Evolutionary conservation across 2,797 vertebrate species (phyloP), one percentile per base, ranked within the genome.

Genomic region (Champsocephalus gunnari): DNA sequence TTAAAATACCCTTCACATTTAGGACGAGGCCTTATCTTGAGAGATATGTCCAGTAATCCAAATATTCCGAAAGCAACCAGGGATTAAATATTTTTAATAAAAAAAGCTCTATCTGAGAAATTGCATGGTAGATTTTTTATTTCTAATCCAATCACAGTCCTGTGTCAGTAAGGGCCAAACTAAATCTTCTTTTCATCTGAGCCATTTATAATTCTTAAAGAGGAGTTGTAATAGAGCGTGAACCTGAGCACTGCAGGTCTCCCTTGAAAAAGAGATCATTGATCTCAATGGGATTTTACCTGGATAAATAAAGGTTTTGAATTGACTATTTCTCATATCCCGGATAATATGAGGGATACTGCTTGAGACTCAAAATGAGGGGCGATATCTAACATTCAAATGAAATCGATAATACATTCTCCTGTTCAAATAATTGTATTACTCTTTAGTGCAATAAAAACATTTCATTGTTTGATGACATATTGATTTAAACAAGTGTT

Each of bases 121-220:
- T 16, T 44, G 13, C 24, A 14, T 14, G 1, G 2, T 5, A 11
- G 45, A 55, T 63, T 53, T 13, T 38, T 21, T 63, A n/a, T 53
- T 61, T 9, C 19, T 58, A 34, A 64, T 73, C 47, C 47, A 65
- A 63, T 53, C 47, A 64, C 1, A 47, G 24, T 21, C 45, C 17
- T 38, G 2, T 64, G 4, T 28, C 11, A 34, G 32, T 56, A 16
- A 34, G 54, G 28, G 10, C 54, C 28, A 56, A 34, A 17, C 54
- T 17, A 56, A 56, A 56, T 28, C 24, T 28, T 55, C 14, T 48
- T 55, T 55, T 55, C 24, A 55, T 55, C 54, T 16, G 54, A 2
- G 54, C 13, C 24, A 8, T 55, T 43, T n/a, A 14, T 44, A 17
- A 41, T 44, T 9, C 16, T 48, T 0, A 19, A 38, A 38, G 24